Evolutionary conservation across 2,113 vertebrate species (phyloP), one percentile per base, ranked within the genome.

Genomic region (Micronisus gabar): DNA sequence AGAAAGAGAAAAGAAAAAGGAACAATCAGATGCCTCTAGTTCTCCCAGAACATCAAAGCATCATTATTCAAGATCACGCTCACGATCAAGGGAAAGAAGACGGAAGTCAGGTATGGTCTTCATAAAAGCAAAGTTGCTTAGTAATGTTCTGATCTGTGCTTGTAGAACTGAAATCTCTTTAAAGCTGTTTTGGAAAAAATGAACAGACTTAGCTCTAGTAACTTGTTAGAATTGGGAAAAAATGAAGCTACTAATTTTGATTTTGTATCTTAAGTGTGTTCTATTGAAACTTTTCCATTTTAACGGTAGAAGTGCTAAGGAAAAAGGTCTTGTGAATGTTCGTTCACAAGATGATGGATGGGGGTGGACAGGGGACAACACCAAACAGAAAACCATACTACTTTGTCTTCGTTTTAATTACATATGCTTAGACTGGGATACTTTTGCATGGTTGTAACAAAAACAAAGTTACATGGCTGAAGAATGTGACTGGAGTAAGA

Each of bases 21-120:
- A 98, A 62, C 98, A 96, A n/a, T 98, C 98, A 97, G 99, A 99
- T 95, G 97, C 98, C 43, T 99, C 99, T 58, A 98, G 98, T 97
- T 99, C 99, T 86, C 99, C 99, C 81, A 98, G 98, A 98, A 97
- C 98, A 84, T 99, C 99, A 91, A 99, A 99, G 98, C 99, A 99
- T 94, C 99, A 99, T 96, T 99, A 99, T 81, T 99, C 99, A 86
- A 98, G 99, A 80, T 99, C 99, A 47, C 98, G 99, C 84, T 99
- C 99, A 66, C 98, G 99, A 52, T 99, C 99, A 53, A 97, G 98
- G 90, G 98, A 98, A 63, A 97, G 98, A 95, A 99, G 99, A 97
- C 98, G 99, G 84, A 98, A 99, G 80, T 98, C 98, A 95, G 98
- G 99, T 99, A 98, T 78, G 95, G 30, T 4, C 23, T 59, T 2